These are phyloP conservation scores for Chionomys nivalis DNA, from an alignment of 2,113 vertebrate species.

Conservation along the genomic window DNA sequence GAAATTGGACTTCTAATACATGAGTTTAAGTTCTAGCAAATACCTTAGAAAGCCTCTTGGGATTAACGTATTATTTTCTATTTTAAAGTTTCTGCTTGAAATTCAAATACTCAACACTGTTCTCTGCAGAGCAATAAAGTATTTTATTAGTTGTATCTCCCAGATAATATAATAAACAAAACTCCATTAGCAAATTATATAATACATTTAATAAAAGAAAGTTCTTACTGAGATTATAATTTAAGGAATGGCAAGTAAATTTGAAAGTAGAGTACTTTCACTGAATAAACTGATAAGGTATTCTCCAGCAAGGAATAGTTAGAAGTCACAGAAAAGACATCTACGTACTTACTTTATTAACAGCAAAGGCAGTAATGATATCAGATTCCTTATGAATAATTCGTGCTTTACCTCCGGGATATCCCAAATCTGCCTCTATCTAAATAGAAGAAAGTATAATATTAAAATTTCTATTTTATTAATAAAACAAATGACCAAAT, in stretches of 20 bases:
- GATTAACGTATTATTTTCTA: background rate
- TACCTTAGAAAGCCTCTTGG: background rate
- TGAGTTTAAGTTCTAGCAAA: conserved; percentile 20
- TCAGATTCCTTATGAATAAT: conserved; percentile 92
- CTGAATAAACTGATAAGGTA: background rate
- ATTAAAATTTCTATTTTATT: conserved; percentile 36
- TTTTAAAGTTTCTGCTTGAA: background rate
- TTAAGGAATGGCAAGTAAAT: conserved; percentile 28
- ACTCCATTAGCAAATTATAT: conserved; percentile 31
- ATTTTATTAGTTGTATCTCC: conserved; percentile 1
- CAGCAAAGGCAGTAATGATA: conserved; percentile 91
- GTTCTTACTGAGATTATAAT: conserved; percentile 25
- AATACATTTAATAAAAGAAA: conserved; percentile 48
- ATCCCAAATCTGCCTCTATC: conserved; percentile 87
- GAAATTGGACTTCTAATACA: background rate
- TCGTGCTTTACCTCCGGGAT: conserved; percentile 87
- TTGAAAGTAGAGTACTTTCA: conserved; percentile 3
- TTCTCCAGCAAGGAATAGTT: conserved; percentile 24
- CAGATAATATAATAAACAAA: conserved; percentile 42
- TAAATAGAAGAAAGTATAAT: conserved; percentile 73
- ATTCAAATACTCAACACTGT: conserved; percentile 15
- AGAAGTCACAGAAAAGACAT: conserved; percentile 14
- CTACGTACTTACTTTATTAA: conserved; percentile 87
- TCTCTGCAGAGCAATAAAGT: conserved; percentile 21
- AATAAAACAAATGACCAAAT: conserved; percentile 1